phyloP scores from a whole-genome alignment of 2,113 vertebrate genomes.

The Mesembrinibis cayennensis region DNA sequence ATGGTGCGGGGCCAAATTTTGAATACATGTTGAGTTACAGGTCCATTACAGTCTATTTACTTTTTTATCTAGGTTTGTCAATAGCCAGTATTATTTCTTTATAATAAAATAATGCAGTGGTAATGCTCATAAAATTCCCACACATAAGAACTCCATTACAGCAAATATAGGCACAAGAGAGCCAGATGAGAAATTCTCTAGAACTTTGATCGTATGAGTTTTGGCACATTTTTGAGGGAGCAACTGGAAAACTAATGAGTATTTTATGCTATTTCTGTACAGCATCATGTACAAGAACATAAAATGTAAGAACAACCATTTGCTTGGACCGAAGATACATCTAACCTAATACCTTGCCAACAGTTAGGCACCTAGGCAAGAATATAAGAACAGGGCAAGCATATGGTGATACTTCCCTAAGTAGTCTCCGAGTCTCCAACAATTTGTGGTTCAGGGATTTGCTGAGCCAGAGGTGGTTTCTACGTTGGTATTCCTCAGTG shows the following conservation, averaged over 20 bases:
- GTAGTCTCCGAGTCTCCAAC: neutral
- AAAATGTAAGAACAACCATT: neutral
- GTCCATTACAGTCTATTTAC: neutral
- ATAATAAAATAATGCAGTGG: neutral
- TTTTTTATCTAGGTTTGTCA: neutral
- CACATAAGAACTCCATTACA: neutral
- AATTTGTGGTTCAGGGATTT: neutral
- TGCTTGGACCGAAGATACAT: neutral
- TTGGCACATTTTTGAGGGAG: neutral
- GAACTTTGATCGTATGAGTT: neutral
- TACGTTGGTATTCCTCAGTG: neutral
- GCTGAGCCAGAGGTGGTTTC: constrained; percentile 10
- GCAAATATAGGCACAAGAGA: neutral
- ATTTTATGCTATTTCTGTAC: neutral
- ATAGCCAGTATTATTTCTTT: neutral
- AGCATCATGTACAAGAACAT: neutral
- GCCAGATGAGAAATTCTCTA: neutral
- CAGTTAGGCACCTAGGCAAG: neutral
- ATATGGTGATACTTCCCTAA: neutral
- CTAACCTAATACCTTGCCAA: neutral
- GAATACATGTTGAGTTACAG: neutral
- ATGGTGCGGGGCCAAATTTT: neutral
- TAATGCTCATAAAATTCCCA: neutral
- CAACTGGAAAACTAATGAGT: neutral
- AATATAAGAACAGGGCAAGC: neutral